Percentiles rank a stretch among this genome's conserved stretches.
These are phyloP conservation scores for Macaria liturata DNA, from an alignment of 2,888 invertebrate genomes.

Conservation along the genomic window DNA sequence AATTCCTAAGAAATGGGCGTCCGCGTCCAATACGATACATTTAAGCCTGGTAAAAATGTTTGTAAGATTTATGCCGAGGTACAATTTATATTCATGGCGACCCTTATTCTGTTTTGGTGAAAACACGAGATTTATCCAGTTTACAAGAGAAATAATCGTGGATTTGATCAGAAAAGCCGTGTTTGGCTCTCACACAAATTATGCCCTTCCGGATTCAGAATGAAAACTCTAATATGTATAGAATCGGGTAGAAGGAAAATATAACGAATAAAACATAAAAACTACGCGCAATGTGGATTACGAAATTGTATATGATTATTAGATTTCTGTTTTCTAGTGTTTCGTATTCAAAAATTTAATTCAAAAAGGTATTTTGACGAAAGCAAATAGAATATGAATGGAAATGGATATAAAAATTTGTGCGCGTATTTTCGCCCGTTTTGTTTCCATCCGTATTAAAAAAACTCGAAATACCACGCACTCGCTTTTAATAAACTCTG, in stretches of 20 bases:
- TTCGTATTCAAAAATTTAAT: no score
- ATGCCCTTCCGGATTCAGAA: conserved; percentile 26
- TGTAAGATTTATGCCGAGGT: conserved; percentile 16
- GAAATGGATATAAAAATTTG: conserved; percentile 37
- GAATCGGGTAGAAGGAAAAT: conserved; percentile 41
- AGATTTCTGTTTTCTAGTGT: no score
- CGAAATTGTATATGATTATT: no score
- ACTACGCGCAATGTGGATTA: no score
- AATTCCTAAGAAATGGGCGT: conserved; percentile 14
- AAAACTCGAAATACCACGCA: neutral
- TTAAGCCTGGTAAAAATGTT: conserved; percentile 10
- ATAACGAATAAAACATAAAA: neutral
- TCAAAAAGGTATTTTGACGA: no score
- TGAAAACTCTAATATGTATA: conserved; percentile 41
- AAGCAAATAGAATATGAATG: no score
- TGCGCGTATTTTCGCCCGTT: conserved; percentile 38
- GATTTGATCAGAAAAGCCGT: conserved; percentile 16
- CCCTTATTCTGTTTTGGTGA: conserved; percentile 13
- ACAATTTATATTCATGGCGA: conserved; percentile 23
- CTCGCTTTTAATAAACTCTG: conserved; percentile 14
- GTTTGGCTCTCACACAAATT: neutral
- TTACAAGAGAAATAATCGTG: conserved; percentile 11
- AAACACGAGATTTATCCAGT: conserved; percentile 16
- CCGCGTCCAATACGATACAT: conserved; percentile 8
- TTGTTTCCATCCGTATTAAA: neutral